These are phyloP conservation scores for Drosophila kikkawai DNA, from an alignment of 1,140 invertebrate species.

Conservation along the genomic window DNA sequence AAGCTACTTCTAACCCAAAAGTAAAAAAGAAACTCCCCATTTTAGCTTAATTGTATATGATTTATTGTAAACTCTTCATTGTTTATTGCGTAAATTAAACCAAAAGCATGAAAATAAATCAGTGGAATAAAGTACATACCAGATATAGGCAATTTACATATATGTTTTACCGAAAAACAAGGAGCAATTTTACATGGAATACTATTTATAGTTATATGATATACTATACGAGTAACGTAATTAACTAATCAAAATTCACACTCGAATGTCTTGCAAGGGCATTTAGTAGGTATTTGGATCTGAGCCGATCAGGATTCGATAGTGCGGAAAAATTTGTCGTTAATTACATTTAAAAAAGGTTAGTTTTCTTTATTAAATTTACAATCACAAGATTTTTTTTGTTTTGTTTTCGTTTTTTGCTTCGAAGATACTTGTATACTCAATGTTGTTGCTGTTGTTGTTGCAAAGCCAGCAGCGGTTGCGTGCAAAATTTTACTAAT, in stretches of 20 bases:
- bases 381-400: slow-evolving; percentile 78
- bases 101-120: slow-evolving; percentile 52
- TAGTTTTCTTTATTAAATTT: slow-evolving; percentile 75
- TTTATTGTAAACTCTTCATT: slow-evolving; percentile 52
- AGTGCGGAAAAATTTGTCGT: slow-evolving; percentile 45
- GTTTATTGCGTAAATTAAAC: slow-evolving; percentile 69
- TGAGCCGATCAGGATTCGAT: slow-evolving; percentile 45
- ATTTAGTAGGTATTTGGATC: slow-evolving; percentile 20
- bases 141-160: slow-evolving; percentile 36
- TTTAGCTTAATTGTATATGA: slow-evolving; percentile 22
- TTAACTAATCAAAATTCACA: slow-evolving; percentile 42
- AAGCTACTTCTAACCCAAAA: neutral
- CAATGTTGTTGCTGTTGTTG: slow-evolving; percentile 39
- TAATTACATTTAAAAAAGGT: slow-evolving; percentile 68
- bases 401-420: slow-evolving; percentile 18
- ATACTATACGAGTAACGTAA: slow-evolving; percentile 42
- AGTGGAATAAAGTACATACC: slow-evolving; percentile 49
- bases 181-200: slow-evolving; percentile 61
- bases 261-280: slow-evolving; percentile 34
- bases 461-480: slow-evolving; percentile 44
- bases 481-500: slow-evolving; percentile 79
- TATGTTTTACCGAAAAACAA: slow-evolving; percentile 39
- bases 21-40: neutral
- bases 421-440: slow-evolving; percentile 51
- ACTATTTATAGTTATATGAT: slow-evolving; percentile 50